Evolutionary conservation across 2,888 invertebrate genomes (phyloP), one percentile per base, ranked within the genome.

Genomic region (Drosophila flavopinicola): DNA sequence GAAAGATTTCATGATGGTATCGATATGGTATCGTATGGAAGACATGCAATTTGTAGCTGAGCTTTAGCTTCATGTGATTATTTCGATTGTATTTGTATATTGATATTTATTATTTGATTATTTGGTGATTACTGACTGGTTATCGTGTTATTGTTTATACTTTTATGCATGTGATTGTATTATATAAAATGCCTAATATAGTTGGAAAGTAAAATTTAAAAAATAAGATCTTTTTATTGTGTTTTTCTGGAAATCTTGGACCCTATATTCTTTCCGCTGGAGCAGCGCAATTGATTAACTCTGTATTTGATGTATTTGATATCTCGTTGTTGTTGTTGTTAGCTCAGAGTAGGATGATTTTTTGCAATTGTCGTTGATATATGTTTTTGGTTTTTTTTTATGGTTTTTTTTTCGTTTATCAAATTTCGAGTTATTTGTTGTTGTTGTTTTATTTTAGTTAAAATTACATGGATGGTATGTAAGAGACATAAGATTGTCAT

Each of bases 11-110:
- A 32, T 45, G 30, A 48, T 48, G 53, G 33, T 53, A 24, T 37
- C 33, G 27, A 48, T 42, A 47, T 56, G 35, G 29, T 54, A 27
- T 30, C 32, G 23, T 42, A 54, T 65, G 66, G 41, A 42, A 32
- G 45, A 32, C 73, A 67, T 71, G 72, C 66, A 71, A 66, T n/a
- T 66, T 65, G 47, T 25, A 44, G 66, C 38, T 39, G 38, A 66
- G 45, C 30, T 32, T 32, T 33, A 15, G 57, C 33, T 25, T 60
- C 25, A 42, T 27, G 11, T 54, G 33, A 59, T 59, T 17, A 13
- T 20, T 27, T 59, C 3, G 24, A 25, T 23, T 48, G 23, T 13
- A 25, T 15, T 33, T 42, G 27, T 20, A 10, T 41, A 25, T 35
- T 32, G n/a, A n/a, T 29, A 17, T 29, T 4, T 35, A 33, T 42